Conservation (phyloP, 2,888 invertebrate genomes). For the Acrobasis consociella region DNA sequence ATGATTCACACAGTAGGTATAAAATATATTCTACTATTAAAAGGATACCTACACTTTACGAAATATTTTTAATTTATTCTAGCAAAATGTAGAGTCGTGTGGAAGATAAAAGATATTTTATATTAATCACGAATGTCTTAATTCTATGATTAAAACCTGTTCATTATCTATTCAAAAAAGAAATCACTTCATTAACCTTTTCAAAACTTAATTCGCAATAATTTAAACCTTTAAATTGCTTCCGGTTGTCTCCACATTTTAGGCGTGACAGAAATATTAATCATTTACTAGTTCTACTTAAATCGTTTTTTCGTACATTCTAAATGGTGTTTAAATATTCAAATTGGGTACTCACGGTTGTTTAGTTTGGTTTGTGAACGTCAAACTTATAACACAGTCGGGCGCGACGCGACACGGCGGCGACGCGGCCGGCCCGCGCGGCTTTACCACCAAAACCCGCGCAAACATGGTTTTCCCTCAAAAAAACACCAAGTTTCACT, state of each 20-base stretch:
- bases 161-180: background rate
- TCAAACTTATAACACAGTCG: conserved; percentile 58
- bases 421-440: conserved; percentile 61
- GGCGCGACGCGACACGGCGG: conserved; percentile 56
- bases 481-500: conserved; percentile 72
- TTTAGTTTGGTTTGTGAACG: conserved; percentile 58
- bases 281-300: background rate
- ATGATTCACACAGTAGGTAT: no score
- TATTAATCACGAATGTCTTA: background rate
- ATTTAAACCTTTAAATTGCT: background rate
- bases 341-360: conserved; percentile 69
- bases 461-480: conserved; percentile 62
- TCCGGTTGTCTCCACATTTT: background rate
- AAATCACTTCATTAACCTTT: background rate
- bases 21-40: no score
- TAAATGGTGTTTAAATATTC: conserved; percentile 41
- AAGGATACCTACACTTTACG: no score
- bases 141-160: background rate
- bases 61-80: background rate
- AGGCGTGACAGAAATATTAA: background rate
- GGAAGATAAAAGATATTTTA: background rate
- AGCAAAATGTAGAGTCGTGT: background rate
- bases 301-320: conserved; percentile 1
- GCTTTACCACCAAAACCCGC: conserved; percentile 55
- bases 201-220: background rate